Percentiles rank a stretch among this genome's conserved stretches.
Evolutionary conservation across 2,797 vertebrate species (phyloP).

Genomic region (Typhlichthys eigenmanni): DNA sequence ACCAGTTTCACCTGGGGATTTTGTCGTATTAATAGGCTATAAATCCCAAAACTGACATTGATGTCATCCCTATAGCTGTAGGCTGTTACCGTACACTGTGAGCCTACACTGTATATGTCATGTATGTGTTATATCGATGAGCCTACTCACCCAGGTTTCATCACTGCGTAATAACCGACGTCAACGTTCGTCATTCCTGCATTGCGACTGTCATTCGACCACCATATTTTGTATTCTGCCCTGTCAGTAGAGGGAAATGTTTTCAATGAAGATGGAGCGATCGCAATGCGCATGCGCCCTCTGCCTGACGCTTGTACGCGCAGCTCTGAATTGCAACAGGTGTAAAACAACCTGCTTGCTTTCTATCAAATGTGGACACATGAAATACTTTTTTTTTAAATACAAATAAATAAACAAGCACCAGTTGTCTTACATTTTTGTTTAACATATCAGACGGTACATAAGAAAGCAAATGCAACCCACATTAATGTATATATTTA

Average conservation of each 20-base stretch:
- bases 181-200: conserved; percentile 3
- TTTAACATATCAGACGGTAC: no score
- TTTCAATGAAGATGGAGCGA: conserved; percentile 16
- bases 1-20: no score
- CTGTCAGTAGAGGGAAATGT: neutral
- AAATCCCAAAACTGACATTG: no score
- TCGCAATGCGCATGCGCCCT: conserved; percentile 36
- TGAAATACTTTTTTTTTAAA: no score
- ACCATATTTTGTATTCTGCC: conserved; percentile 12
- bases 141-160: conserved; percentile 30
- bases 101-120: conserved; percentile 3
- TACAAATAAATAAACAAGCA: no score
- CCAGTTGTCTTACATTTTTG: no score
- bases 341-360: neutral
- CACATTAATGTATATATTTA: no score
- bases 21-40: no score
- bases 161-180: neutral
- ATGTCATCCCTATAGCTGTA: no score
- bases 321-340: conserved; percentile 10
- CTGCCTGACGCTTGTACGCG: neutral
- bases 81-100: conserved; percentile 9
- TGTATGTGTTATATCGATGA: neutral
- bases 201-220: conserved; percentile 5
- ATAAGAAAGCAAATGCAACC: no score
- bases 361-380: no score